Percentiles rank a stretch among this genome's conserved stretches.
Conservation (phyloP, 2,113 vertebrate species). For the Saimiri boliviensis region DNA sequence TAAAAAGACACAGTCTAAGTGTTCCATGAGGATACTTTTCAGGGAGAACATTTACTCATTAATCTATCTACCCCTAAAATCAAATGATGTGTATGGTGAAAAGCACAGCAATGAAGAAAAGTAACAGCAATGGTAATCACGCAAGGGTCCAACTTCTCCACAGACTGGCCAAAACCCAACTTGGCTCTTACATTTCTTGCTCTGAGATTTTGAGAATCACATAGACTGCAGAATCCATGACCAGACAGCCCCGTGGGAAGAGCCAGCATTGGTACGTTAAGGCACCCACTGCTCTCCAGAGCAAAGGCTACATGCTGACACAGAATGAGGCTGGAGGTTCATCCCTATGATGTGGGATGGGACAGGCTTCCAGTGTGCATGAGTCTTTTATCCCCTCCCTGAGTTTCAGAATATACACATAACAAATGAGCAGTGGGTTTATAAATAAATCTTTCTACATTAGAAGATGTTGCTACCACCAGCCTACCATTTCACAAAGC, state of each 20-base stretch:
- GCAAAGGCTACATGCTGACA: too few species aligned
- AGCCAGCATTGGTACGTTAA: neutral
- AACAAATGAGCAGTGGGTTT: neutral
- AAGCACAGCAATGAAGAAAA: neutral
- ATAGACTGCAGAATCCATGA: neutral
- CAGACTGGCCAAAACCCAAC: neutral
- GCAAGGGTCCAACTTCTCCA: neutral
- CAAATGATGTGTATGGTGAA: neutral
- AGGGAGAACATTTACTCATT: neutral
- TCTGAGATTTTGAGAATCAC: neutral
- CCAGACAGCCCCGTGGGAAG: neutral
- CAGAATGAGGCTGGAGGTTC: neutral
- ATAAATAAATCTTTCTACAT: neutral
- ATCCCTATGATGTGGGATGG: neutral
- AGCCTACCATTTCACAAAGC: neutral
- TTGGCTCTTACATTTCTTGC: neutral
- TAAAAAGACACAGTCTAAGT: neutral
- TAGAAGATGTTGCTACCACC: neutral
- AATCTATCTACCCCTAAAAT: neutral
- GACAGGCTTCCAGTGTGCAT: neutral
- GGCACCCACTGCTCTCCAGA: neutral
- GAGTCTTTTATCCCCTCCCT: neutral
- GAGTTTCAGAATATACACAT: neutral
- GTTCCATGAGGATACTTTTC: neutral
- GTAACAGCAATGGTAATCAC: rapidly evolving